Base-by-base conservation (phyloP, 2,888 invertebrate genomes). In the Andrena chrysosceles region DNA sequence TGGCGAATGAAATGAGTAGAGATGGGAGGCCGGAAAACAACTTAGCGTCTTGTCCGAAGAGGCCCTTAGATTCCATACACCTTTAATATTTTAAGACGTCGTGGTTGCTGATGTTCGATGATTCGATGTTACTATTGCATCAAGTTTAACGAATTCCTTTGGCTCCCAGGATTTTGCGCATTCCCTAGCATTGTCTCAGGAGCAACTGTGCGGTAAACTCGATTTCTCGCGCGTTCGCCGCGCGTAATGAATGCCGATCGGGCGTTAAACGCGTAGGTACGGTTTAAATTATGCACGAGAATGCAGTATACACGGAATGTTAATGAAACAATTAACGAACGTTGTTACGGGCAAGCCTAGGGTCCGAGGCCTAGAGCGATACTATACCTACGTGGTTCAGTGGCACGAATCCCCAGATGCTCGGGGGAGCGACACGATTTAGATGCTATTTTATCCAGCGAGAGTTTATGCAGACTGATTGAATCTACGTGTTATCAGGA, bases 311-410 rank as follows among this genome's bases (percentile, higher is more conserved):
- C 81, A 23, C 8, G 63, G 81, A 80, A 81, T 80, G 72, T 80
- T 80, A 81, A 81, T 81, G 81, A 81, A 81, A 81, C 81, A 81
- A 81, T 81, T 81, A 81, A 49, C 62, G 13, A 63, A 42, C 67
- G 54, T 23, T 52, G 26, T 48, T 56, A 26, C 35, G 66, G 6
- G 48, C 66, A 52, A 69, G 77, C 23, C 26, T 23, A n/a, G 35
- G 0, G 62, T 13, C n/a, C 56, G 54, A n/a, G 56, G 63, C 54
- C 54, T 13, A 26, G 56, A 56, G 8, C 48, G 54, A 16, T 16
- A 42, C 42, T 16, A 16, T 16, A 26, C n/a, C n/a, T n/a, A n/a
- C 48, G 71, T 71, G 54, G 67, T 62, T 63, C 80, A 54, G 31
- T 33, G 54, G 23, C 26, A 59, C 69, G 48, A 69, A 59, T 75